A percentile compares a stretch with the other conserved stretches of the same genome.
These are phyloP conservation scores for Hyposoter dolosus DNA, from an alignment of 2,888 invertebrate species.

Conservation along the genomic window DNA sequence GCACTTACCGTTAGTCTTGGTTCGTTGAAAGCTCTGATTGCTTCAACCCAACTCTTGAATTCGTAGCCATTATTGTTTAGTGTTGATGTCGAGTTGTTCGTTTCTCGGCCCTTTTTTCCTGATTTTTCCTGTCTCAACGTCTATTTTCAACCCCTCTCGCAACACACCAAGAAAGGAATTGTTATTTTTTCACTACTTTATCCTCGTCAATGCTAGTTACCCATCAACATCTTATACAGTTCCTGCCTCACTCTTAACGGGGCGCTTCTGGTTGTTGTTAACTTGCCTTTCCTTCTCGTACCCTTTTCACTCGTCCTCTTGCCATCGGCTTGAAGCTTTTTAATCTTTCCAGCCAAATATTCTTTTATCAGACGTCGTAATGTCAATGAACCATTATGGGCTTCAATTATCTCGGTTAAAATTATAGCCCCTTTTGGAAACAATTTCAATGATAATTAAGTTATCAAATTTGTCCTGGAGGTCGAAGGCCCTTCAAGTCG, in stretches of 20 bases:
- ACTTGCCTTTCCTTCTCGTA: neutral
- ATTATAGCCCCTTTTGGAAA: neutral
- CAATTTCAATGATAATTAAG: neutral
- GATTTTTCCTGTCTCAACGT: constrained; percentile 56
- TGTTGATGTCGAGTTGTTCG: constrained; percentile 40
- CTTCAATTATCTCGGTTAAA: neutral
- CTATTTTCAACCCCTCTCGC: constrained; percentile 49
- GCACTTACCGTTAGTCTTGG: constrained; percentile 67
- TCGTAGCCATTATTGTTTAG: constrained; percentile 40
- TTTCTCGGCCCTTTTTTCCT: constrained; percentile 9
- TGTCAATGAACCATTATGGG: neutral
- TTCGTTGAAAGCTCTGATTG: constrained; percentile 65
- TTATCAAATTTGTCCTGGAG: neutral
- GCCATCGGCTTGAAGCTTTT: constrained; percentile 12
- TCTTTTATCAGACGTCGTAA: no score
- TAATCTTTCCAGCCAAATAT: neutral
- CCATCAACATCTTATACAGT: constrained; percentile 35
- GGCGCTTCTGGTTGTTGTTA: constrained; percentile 32
- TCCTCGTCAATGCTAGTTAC: constrained; percentile 63
- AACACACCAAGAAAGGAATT: constrained; percentile 27
- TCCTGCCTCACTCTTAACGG: constrained; percentile 23
- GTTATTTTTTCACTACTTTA: constrained; percentile 50
- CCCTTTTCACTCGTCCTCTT: constrained; percentile 13
- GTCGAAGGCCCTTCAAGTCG: neutral
- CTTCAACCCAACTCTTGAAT: constrained; percentile 58